Percentiles rank a stretch among this genome's conserved stretches.
These are phyloP conservation scores for Aplysia californica DNA, from an alignment of 1,140 invertebrate species.

Conservation along the genomic window DNA sequence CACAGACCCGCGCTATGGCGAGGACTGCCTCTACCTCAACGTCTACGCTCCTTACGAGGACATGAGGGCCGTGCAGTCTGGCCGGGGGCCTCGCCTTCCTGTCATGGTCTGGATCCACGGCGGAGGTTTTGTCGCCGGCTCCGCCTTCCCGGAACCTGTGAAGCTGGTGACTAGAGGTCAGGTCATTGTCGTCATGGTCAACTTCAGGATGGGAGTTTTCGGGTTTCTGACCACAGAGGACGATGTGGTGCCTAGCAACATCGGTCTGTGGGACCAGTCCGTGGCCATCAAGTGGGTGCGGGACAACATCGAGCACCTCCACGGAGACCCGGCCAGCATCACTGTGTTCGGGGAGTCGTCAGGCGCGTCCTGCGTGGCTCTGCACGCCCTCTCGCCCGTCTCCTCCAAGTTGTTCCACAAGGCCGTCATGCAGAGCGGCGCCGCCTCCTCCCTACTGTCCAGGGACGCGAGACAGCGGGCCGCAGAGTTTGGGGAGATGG, in stretches of 20 bases:
- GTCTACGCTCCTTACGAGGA: conserved; percentile 28
- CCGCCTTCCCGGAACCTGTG: conserved; percentile 16
- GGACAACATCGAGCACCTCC: conserved; percentile 89
- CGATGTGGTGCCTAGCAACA: conserved; percentile 92
- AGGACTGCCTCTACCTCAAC: conserved; percentile 40
- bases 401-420: conserved; percentile 56
- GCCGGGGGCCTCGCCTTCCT: neutral
- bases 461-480: neutral
- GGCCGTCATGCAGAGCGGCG: conserved; percentile 46
- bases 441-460: neutral
- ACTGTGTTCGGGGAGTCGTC: conserved; percentile 95
- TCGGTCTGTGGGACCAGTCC: conserved; percentile 92
- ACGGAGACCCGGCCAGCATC: conserved; percentile 86
- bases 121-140: conserved; percentile 31
- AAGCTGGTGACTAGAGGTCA: conserved; percentile 15
- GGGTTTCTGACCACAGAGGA: conserved; percentile 93
- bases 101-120: conserved; percentile 44
- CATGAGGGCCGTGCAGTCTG: neutral
- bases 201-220: conserved; percentile 57
- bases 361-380: conserved; percentile 73
- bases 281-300: conserved; percentile 72
- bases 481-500: neutral
- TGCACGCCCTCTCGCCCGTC: conserved; percentile 48
- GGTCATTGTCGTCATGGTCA: conserved; percentile 34
- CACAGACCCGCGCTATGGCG: neutral